Conservation (phyloP, 2,113 vertebrate species). For the Psittacus erithacus region DNA sequence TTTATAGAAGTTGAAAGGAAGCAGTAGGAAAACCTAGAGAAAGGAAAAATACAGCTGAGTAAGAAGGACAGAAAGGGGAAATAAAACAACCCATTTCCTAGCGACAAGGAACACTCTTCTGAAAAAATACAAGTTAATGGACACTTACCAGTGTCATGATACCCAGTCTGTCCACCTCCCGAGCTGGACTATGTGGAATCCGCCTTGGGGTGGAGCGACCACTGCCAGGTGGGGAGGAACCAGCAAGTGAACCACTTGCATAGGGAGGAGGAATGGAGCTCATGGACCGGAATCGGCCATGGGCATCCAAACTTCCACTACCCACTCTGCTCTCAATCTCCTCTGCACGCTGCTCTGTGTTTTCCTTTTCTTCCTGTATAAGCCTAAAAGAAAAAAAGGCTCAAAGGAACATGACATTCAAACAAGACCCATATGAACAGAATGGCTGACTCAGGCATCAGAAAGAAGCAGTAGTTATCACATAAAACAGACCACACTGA, state of each 20-base stretch:
- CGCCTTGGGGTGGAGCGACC: conserved; percentile 90
- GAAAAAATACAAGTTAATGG: fast-evolving
- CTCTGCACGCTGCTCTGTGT: conserved; percentile 89
- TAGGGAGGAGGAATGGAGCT: conserved; percentile 81
- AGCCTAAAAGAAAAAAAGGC: conserved; percentile 72
- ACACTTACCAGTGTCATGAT: conserved; percentile 91
- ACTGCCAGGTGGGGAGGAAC: conserved; percentile 89
- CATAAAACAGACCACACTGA: neutral
- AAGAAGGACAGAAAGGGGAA: neutral
- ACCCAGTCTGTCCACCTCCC: conserved; percentile 91
- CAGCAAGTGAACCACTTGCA: conserved; percentile 75
- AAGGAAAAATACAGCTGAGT: conserved; percentile 4
- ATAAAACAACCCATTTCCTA: neutral
- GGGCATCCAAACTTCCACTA: conserved; percentile 82
- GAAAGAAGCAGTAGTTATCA: neutral
- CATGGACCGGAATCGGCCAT: conserved; percentile 86
- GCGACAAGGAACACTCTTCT: neutral
- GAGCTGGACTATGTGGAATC: conserved; percentile 86
- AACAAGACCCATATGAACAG: fast-evolving
- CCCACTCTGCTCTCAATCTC: conserved; percentile 94
- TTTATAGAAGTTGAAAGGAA: conserved; percentile 31
- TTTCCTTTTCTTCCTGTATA: conserved; percentile 99
- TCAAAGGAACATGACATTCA: fast-evolving
- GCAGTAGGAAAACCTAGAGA: conserved; percentile 29
- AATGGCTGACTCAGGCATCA: neutral